Base-by-base conservation (phyloP, 1,140 invertebrate genomes). In the Procambarus virginalis region DNA sequence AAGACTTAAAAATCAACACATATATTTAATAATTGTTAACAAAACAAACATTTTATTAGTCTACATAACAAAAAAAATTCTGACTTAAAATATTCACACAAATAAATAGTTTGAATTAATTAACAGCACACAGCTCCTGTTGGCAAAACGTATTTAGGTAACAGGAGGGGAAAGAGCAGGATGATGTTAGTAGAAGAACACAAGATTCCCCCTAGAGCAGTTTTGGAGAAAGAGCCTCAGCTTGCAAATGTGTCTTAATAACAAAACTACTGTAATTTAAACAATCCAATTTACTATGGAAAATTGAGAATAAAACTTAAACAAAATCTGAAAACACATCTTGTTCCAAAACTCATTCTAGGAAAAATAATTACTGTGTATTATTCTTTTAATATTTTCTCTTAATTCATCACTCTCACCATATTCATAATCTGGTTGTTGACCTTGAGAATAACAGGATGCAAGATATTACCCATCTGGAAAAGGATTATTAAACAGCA, bases 391-490 rank as follows among this genome's bases (percentile, higher is more conserved):
- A 34, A 73, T 20, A 73, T 20, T 22, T 73, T 34, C 10, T 20
- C 64, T 17, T 68, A 17, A 68, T 34, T 34, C 22, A 34, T 73
- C 68, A 22, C 68, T 70, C 90, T 91, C 90, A 91, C 90, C 90
- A 86, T 91, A 77, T 91, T 91, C 84, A 91, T 86, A 22, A 91
- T 86, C 80, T 91, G 90, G 90, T 83, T 91, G 84, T 91, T 91
- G 70, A 91, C 90, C 84, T 91, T 91, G 60, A 91, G 84, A 82
- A 91, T 91, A 48, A 91, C 90, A 51, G 90, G 90, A 77, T 86
- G 90, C 78, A 91, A 86, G 70, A 86, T 91, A 80, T 91, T 91
- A 82, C 90, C 90, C 84, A 48, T 68, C 90, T 91, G 84, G 6
- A 89, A 89, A 78, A 84, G 48, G 60, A 84, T 60, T 45, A 84